Percentiles rank a stretch among this genome's conserved stretches.
Conservation (phyloP, 2,113 vertebrate species). For the Telmatochromis sp. region DNA sequence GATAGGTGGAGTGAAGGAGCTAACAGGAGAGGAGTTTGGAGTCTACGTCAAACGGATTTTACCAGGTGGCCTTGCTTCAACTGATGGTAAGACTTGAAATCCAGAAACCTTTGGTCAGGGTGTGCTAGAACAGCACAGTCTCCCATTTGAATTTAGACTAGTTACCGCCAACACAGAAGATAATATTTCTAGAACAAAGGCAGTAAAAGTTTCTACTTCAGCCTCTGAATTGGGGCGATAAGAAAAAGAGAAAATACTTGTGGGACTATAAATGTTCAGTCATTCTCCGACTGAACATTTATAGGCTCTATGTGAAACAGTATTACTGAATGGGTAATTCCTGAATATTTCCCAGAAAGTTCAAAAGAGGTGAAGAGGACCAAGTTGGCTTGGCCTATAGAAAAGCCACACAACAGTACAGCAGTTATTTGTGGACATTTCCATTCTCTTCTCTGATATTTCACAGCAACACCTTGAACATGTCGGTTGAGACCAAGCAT, state of each 20-base stretch:
- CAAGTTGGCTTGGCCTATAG: neutral
- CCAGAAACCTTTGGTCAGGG: neutral
- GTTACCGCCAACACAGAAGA: neutral
- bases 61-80: conserved; percentile 81
- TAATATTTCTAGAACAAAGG: neutral
- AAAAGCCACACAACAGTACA: neutral
- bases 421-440: neutral
- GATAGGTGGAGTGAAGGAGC: conserved; percentile 83
- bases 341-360: neutral
- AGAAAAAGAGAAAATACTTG: neutral
- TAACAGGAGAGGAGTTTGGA: conserved; percentile 82
- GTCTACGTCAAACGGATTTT: conserved; percentile 90
- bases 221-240: neutral
- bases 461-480: neutral
- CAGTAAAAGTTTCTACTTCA: neutral
- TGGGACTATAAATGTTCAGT: neutral
- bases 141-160: neutral
- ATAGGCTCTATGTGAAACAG: neutral
- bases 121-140: neutral
- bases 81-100: conserved; percentile 68
- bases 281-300: neutral
- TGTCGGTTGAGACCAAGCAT: neutral
- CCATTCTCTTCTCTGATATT: neutral
- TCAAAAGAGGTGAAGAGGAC: neutral
- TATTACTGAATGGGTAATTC: neutral